phyloP scores from a whole-genome alignment of 2,888 invertebrate species.

The Palloptera scutellata region DNA sequence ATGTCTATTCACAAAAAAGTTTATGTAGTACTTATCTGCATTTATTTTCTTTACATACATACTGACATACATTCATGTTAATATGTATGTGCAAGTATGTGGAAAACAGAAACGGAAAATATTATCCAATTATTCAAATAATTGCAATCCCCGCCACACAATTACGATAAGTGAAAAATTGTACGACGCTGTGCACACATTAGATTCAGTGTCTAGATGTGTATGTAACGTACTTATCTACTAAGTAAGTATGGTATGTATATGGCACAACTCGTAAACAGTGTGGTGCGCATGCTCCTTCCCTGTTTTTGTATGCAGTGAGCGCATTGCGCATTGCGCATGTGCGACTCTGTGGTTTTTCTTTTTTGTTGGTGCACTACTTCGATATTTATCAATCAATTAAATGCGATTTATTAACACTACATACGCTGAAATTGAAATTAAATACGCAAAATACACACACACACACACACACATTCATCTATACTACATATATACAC shows the following conservation, averaged over 20 bases:
- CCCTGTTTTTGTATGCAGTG: too few species aligned
- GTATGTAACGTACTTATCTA: constrained; percentile 3
- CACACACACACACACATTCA: too few species aligned
- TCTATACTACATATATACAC: too few species aligned
- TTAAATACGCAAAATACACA: constrained; percentile 20
- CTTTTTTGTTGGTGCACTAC: constrained; percentile 18
- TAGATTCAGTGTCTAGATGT: neutral
- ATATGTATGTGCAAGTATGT: too few species aligned
- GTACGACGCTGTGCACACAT: constrained; percentile 31
- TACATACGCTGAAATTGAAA: constrained; percentile 19
- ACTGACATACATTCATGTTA: too few species aligned
- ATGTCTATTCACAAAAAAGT: too few species aligned
- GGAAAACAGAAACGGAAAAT: too few species aligned
- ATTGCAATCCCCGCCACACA: constrained; percentile 36
- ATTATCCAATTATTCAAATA: constrained; percentile 26
- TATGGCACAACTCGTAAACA: neutral
- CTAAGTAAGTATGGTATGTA: neutral
- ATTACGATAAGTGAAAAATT: constrained; percentile 46
- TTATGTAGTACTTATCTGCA: too few species aligned
- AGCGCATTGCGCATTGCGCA: neutral
- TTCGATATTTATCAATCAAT: constrained; percentile 47
- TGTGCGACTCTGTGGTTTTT: constrained; percentile 8
- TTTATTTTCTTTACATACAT: too few species aligned
- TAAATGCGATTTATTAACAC: constrained; percentile 46
- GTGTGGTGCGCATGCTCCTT: too few species aligned